A percentile compares a stretch with the other conserved stretches of the same genome.
Conservation (phyloP, 1,140 invertebrate genomes). For the Hycleus phaleratus region DNA sequence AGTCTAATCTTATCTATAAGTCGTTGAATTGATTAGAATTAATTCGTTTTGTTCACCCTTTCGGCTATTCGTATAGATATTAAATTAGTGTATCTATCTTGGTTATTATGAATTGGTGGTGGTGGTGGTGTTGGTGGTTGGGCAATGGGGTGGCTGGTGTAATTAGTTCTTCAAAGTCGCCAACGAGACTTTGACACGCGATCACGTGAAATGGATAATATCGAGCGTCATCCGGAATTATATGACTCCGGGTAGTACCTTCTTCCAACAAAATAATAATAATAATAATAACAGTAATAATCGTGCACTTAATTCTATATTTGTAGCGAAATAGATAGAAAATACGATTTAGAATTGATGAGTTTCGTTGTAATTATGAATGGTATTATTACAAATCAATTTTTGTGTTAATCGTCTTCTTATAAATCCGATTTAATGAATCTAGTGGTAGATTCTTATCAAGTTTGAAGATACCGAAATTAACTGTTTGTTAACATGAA, state of each 20-base stretch:
- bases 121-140: too few relatives aligned
- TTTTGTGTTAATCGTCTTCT: too few relatives aligned
- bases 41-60: neutral
- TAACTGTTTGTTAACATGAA: too few relatives aligned
- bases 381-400: too few relatives aligned
- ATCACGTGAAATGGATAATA: constrained; percentile 16
- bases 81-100: constrained; percentile 20
- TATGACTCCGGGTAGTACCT: constrained; percentile 8
- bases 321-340: too few relatives aligned
- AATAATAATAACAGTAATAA: too few relatives aligned
- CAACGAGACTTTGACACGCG: constrained; percentile 21
- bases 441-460: too few relatives aligned
- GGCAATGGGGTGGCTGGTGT: neutral
- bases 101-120: neutral
- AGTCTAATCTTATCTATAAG: neutral
- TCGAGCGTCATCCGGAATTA: constrained; percentile 8
- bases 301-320: neutral
- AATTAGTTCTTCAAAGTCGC: constrained; percentile 22
- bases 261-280: too few relatives aligned
- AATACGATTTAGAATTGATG: too few relatives aligned
- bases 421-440: too few relatives aligned
- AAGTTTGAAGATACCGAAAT: too few relatives aligned
- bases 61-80: constrained; percentile 6
- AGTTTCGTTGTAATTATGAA: neutral
- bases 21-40: neutral